A percentile compares a stretch with the other conserved stretches of the same genome.
These are phyloP conservation scores for Arion vulgaris DNA, from an alignment of 1,140 invertebrate species.

Conservation along the genomic window DNA sequence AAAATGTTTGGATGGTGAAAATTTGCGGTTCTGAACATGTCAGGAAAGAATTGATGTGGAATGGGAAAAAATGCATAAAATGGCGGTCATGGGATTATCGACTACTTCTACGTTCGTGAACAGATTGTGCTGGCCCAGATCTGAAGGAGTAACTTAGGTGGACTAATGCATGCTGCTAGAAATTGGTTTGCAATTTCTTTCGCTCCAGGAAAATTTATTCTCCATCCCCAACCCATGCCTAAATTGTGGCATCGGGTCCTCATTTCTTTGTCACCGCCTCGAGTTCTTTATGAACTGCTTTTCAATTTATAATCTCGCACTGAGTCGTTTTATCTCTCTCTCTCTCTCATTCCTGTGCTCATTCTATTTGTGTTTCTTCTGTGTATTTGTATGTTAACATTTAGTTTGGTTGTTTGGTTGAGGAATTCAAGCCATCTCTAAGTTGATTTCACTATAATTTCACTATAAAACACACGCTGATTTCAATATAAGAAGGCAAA, in stretches of 20 bases:
- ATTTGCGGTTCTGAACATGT: background rate
- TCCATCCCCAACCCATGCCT: background rate
- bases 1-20: no score
- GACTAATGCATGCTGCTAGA: background rate
- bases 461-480: no score
- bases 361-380: background rate
- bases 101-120: background rate
- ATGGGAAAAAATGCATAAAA: background rate
- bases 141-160: background rate
- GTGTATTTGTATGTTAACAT: no score
- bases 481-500: no score
- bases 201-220: background rate
- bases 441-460: no score
- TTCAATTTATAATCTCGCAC: background rate
- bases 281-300: background rate
- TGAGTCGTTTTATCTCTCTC: background rate
- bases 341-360: background rate
- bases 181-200: conserved; percentile 6
- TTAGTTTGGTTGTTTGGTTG: no score
- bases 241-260: background rate
- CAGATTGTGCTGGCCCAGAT: background rate
- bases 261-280: background rate
- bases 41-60: background rate
- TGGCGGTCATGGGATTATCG: background rate
- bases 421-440: no score